phyloP scores from a whole-genome alignment of 1,140 invertebrate species.

The Centruroides vittatus region DNA sequence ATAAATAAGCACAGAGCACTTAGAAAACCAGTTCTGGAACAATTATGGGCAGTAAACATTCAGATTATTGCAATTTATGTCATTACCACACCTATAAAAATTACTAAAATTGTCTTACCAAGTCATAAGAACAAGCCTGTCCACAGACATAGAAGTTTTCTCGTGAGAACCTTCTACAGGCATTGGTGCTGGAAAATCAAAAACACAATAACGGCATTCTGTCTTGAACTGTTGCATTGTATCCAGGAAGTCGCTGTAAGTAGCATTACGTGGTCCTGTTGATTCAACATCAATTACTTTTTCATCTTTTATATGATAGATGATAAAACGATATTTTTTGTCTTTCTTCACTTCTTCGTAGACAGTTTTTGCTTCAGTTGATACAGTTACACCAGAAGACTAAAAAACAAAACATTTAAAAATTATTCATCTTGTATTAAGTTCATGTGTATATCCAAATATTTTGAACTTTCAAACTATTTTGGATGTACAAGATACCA shows the following conservation, averaged over 20 bases:
- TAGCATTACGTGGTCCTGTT: slow-evolving; percentile 53
- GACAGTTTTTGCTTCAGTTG: slow-evolving; percentile 82
- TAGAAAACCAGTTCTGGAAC: too few species aligned
- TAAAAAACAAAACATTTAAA: slow-evolving; percentile 34
- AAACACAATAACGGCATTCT: slow-evolving; percentile 68
- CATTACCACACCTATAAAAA: too few species aligned
- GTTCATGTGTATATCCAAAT: too few species aligned
- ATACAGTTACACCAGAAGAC: slow-evolving; percentile 91
- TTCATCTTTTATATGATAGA: slow-evolving; percentile 88
- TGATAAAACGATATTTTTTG: slow-evolving; percentile 90
- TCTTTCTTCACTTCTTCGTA: slow-evolving; percentile 96
- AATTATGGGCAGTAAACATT: too few species aligned
- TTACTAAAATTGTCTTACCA: slow-evolving; percentile 48
- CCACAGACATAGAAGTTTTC: slow-evolving; percentile 21
- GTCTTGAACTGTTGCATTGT: slow-evolving; percentile 77
- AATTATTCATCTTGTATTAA: too few species aligned
- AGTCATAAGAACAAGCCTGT: slow-evolving; percentile 79
- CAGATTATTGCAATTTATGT: too few species aligned
- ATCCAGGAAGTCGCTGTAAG: slow-evolving; percentile 77
- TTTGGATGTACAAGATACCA: too few species aligned
- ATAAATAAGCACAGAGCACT: too few species aligned
- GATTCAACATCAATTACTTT: slow-evolving; percentile 38
- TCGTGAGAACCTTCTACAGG: slow-evolving; percentile 21
- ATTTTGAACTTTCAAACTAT: too few species aligned
- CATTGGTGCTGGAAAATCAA: slow-evolving; percentile 50